phyloP scores from a whole-genome alignment of 2,888 invertebrate species.

The Eupithecia tripunctaria region DNA sequence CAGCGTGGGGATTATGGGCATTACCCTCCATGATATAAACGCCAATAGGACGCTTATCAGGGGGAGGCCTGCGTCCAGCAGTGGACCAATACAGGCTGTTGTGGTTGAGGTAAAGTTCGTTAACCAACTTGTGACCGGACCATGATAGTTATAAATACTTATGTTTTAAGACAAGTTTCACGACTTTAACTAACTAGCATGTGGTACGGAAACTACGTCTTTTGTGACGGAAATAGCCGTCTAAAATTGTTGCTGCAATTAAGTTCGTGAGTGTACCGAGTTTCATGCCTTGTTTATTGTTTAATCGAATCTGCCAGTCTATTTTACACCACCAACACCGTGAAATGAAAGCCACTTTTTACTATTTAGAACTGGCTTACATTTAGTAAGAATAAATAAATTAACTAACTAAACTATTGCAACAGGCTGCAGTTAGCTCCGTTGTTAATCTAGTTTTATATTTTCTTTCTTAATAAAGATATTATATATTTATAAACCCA shows the following conservation, averaged over 20 bases:
- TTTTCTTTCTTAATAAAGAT: no score
- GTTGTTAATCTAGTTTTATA: no score
- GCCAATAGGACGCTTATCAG: no score
- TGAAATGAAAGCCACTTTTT: background rate
- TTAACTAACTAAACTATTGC: no score
- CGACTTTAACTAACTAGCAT: background rate
- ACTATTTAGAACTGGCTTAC: background rate
- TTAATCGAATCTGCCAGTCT: background rate
- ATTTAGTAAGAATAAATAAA: background rate
- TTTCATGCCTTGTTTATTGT: slow-evolving; percentile 2
- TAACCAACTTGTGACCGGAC: background rate
- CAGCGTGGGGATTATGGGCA: no score
- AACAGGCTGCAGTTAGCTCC: no score
- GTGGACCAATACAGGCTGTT: no score
- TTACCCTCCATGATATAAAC: no score
- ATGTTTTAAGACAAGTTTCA: background rate
- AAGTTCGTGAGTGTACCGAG: background rate
- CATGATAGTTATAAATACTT: background rate
- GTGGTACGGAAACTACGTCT: background rate
- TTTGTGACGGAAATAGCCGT: background rate
- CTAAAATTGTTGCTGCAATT: slow-evolving; percentile 4
- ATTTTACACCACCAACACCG: background rate
- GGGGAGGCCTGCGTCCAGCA: no score
- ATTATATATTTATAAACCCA: no score
- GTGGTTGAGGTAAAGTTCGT: no score